These are phyloP conservation scores for Columba guinea DNA, from an alignment of 2,797 vertebrate species.

Conservation along the genomic window DNA sequence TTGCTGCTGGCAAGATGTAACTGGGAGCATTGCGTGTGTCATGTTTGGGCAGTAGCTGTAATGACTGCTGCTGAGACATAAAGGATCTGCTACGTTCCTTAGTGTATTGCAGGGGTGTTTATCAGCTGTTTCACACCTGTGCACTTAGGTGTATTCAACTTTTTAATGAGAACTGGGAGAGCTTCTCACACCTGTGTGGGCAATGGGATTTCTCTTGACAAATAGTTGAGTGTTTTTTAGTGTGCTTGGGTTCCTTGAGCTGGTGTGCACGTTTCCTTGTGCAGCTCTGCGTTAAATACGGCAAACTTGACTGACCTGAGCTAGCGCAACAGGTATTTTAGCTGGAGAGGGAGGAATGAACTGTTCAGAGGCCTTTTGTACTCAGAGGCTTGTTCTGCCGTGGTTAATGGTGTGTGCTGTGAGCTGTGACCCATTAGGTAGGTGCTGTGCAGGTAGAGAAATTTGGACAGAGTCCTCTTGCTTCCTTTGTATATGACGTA, in stretches of 20 bases:
- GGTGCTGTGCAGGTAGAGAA: neutral
- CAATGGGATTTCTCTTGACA: neutral
- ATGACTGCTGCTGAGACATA: accelerated
- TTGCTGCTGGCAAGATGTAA: neutral
- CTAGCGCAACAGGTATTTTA: neutral
- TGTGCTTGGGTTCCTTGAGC: neutral
- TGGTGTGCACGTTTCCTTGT: neutral
- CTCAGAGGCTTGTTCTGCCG: neutral
- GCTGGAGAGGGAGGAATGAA: neutral
- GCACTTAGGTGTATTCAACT: neutral
- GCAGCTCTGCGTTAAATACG: neutral
- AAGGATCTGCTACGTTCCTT: neutral
- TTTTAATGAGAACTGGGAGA: neutral
- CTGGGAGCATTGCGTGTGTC: neutral
- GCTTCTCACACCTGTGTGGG: neutral
- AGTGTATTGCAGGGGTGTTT: neutral
- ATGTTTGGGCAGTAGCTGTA: neutral
- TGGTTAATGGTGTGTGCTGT: slow-evolving; percentile 3
- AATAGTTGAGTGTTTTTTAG: too few relatives aligned
- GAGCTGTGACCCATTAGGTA: neutral
- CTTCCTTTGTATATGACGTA: neutral
- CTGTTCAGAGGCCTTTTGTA: slow-evolving; percentile 1
- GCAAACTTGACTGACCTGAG: neutral
- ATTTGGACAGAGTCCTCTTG: neutral
- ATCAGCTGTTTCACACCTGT: neutral